Evolutionary conservation across 1,140 invertebrate species (phyloP).

Genomic region (Zaprionus camerounensis): DNA sequence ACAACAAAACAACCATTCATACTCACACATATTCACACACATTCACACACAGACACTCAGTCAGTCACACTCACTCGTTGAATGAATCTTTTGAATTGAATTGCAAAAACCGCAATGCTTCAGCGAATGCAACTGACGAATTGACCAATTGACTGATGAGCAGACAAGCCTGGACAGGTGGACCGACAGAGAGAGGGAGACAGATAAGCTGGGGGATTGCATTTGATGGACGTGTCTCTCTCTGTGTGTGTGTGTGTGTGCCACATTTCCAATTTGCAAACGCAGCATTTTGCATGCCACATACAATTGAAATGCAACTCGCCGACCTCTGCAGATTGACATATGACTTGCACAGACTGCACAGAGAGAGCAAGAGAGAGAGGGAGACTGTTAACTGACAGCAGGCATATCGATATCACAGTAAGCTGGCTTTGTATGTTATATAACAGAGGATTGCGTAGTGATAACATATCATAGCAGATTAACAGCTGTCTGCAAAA

Average conservation of each 20-base stretch:
- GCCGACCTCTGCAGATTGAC: not conserved
- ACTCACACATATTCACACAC: not conserved
- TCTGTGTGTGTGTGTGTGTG: not conserved
- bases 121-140: conserved; percentile 12
- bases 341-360: not conserved
- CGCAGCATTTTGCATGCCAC: not conserved
- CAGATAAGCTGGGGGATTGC: not conserved
- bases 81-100: conserved; percentile 39
- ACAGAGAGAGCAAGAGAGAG: not conserved
- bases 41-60: not conserved
- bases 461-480: too few species aligned
- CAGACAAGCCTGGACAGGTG: not conserved
- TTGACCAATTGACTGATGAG: conserved; percentile 17
- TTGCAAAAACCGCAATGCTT: conserved; percentile 6
- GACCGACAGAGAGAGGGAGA: not conserved
- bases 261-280: conserved; percentile 9
- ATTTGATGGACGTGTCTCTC: not conserved
- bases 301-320: not conserved
- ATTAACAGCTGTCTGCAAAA: too few species aligned
- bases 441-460: not conserved
- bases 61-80: conserved; percentile 25
- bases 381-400: not conserved
- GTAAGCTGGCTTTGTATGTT: not conserved
- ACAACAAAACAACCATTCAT: conserved; percentile 24
- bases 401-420: not conserved